Conservation (phyloP, 1,140 invertebrate species). For the Varroa destructor region DNA sequence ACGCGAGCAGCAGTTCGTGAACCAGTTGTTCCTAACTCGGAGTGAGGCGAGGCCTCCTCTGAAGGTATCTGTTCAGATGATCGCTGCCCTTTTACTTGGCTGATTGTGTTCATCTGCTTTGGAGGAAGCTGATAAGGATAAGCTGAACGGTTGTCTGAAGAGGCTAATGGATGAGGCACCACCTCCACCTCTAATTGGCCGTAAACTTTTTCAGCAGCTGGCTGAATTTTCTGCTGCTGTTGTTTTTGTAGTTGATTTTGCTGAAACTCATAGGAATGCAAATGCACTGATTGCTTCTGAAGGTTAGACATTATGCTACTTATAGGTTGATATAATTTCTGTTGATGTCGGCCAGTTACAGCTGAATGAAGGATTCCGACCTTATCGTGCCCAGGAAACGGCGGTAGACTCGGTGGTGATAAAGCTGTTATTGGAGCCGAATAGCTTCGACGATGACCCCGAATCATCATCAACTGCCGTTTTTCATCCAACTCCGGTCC, state of each 20-base stretch:
- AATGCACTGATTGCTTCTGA: no score
- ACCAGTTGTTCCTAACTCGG: not conserved
- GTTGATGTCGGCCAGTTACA: not conserved
- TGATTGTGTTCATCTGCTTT: not conserved
- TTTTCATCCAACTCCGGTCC: not conserved
- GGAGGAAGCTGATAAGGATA: not conserved
- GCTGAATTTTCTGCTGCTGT: no score
- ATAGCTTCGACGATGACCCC: conserved; percentile 21
- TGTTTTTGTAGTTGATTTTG: no score
- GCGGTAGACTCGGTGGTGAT: no score
- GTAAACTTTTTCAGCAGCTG: no score
- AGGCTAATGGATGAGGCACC: no score
- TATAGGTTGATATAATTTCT: no score
- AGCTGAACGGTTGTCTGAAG: no score
- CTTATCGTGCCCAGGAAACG: no score
- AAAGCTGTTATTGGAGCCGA: conserved; percentile 12
- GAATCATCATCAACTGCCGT: not conserved
- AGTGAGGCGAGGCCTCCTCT: not conserved
- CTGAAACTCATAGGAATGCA: no score
- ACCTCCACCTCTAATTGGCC: no score
- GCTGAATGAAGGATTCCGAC: not conserved
- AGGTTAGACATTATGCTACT: no score
- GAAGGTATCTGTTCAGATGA: not conserved
- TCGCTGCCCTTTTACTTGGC: not conserved
- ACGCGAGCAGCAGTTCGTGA: not conserved